phyloP scores from a whole-genome alignment of 1,140 invertebrate species.

The Cydia strobilella region DNA sequence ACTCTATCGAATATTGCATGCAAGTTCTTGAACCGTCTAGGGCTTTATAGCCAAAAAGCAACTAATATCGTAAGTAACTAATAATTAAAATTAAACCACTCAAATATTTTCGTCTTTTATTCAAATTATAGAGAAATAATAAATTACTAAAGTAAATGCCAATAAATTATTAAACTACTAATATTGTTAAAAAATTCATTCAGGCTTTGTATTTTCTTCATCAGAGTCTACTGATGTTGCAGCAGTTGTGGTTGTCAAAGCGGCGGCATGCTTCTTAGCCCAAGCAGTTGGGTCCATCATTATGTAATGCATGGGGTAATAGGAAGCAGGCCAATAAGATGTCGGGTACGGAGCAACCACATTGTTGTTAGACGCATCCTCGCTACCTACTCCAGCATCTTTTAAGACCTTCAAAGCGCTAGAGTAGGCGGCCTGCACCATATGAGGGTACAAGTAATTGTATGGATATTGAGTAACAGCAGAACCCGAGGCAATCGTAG shows the following conservation, averaged over 20 bases:
- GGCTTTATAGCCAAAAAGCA: too few relatives aligned
- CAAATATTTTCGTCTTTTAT: slow-evolving; percentile 31
- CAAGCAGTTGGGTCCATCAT: slow-evolving; percentile 63
- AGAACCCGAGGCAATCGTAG: slow-evolving; percentile 10
- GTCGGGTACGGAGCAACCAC: slow-evolving; percentile 38
- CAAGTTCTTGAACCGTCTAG: too few relatives aligned
- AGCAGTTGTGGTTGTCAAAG: slow-evolving; percentile 35
- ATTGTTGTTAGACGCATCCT: slow-evolving; percentile 33
- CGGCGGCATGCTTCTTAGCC: slow-evolving; percentile 46
- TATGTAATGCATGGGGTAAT: slow-evolving; percentile 64
- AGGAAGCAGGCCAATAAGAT: slow-evolving; percentile 49
- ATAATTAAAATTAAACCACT: background rate
- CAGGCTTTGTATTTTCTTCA: slow-evolving; percentile 4
- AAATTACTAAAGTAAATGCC: slow-evolving; percentile 30
- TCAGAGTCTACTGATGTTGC: slow-evolving; percentile 20
- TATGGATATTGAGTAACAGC: slow-evolving; percentile 47
- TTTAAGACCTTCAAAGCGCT: slow-evolving; percentile 54
- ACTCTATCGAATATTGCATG: too few relatives aligned
- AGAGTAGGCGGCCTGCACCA: slow-evolving; percentile 56
- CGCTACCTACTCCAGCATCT: slow-evolving; percentile 47
- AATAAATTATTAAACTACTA: slow-evolving; percentile 32
- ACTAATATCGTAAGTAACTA: background rate
- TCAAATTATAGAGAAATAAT: slow-evolving; percentile 27
- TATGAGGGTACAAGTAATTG: slow-evolving; percentile 65
- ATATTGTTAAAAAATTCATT: background rate